These are phyloP conservation scores for Lasioglossum pauxillum DNA, from an alignment of 2,888 invertebrate species.

Conservation along the genomic window DNA sequence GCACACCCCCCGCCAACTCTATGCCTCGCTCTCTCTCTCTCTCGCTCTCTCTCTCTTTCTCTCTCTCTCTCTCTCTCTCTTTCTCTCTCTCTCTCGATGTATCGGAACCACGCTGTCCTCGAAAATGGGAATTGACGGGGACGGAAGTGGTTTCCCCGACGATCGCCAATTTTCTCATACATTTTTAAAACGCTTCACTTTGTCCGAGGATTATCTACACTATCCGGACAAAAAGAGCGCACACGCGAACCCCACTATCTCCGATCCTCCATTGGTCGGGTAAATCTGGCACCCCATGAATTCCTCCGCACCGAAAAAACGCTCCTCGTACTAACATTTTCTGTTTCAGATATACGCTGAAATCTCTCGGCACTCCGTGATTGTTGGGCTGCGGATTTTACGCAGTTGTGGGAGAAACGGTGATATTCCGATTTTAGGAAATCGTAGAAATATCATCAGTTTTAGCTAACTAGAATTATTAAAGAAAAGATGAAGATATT, in stretches of 20 bases:
- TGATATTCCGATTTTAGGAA: no score
- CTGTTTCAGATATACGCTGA: neutral
- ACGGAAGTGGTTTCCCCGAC: neutral
- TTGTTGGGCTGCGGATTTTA: neutral
- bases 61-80: no score
- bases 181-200: neutral
- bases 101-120: neutral
- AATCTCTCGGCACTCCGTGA: no score
- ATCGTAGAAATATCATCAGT: neutral
- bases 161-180: conserved; percentile 1
- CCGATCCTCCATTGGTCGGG: neutral
- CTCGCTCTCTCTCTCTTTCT: no score
- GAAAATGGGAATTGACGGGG: conserved; percentile 6
- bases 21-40: no score
- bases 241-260: neutral
- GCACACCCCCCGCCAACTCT: neutral
- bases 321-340: neutral
- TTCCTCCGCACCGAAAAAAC: neutral
- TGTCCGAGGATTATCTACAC: neutral
- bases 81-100: neutral
- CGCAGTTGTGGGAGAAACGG: no score
- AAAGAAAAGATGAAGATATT: neutral
- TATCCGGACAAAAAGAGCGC: neutral
- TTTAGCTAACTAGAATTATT: neutral
- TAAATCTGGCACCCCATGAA: neutral